Conservation (phyloP, 2,888 invertebrate species). For the Folsomia manolachei region DNA sequence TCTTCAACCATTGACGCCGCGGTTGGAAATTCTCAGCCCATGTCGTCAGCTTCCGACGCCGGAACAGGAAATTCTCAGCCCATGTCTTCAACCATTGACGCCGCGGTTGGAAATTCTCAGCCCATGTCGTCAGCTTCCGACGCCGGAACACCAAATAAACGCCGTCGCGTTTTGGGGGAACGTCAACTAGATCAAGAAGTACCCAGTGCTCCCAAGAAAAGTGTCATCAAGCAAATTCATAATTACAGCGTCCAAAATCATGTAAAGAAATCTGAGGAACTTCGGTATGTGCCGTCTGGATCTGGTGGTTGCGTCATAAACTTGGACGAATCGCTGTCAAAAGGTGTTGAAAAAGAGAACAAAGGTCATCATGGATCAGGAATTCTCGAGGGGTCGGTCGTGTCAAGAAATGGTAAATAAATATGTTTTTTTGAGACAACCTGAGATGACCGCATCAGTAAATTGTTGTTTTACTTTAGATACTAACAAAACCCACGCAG, state of each 20-base stretch:
- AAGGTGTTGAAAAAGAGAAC: no score
- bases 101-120: neutral
- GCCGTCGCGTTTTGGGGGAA: neutral
- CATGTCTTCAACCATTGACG: neutral
- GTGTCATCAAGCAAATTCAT: neutral
- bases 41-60: neutral
- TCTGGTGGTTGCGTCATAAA: neutral
- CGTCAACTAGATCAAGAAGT: neutral
- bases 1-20: neutral
- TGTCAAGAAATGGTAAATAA: no score
- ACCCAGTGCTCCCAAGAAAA: neutral
- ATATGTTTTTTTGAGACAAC: no score
- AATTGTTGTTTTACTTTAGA: no score
- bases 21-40: neutral
- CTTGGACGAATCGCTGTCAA: neutral
- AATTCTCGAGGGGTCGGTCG: no score
- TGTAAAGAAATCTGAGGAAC: neutral
- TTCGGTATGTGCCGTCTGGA: neutral
- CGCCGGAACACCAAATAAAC: neutral
- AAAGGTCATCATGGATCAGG: neutral
- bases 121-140: neutral
- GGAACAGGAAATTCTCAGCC: neutral
- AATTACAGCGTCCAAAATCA: neutral
- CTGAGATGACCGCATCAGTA: no score
- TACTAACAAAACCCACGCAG: neutral